Conservation (phyloP, 2,113 vertebrate species). For the Platanista minor region DNA sequence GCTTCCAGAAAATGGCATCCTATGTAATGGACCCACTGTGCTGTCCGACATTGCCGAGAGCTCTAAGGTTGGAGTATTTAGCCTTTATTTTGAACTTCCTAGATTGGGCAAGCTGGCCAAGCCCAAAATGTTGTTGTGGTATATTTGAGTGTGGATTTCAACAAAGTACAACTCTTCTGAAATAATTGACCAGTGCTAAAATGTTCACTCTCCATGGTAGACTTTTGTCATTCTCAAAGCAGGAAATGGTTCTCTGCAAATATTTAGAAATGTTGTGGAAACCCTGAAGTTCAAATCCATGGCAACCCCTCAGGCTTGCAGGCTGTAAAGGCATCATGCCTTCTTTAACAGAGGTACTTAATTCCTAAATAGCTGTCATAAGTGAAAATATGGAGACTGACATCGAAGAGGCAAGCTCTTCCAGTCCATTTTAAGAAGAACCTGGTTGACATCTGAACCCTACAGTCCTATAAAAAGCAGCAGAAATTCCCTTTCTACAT, state of each 20-base stretch:
- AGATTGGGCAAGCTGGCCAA: slow-evolving; percentile 24
- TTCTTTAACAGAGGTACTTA: slow-evolving; percentile 74
- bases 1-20: slow-evolving; percentile 30
- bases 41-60: neutral
- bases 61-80: rapidly evolving
- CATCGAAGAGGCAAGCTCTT: slow-evolving; percentile 54
- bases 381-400: slow-evolving; percentile 8
- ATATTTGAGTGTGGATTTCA: neutral
- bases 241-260: slow-evolving; percentile 78
- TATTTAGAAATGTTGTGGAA: slow-evolving; percentile 79
- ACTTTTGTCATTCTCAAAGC: slow-evolving; percentile 76
- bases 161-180: slow-evolving; percentile 28
- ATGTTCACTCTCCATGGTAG: slow-evolving; percentile 47
- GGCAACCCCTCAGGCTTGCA: slow-evolving; percentile 56
- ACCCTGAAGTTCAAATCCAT: slow-evolving; percentile 75
- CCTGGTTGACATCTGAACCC: slow-evolving; percentile 78
- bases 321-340: slow-evolving; percentile 68
- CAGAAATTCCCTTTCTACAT: slow-evolving; percentile 75
- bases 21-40: neutral
- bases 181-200: slow-evolving; percentile 50
- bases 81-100: slow-evolving; percentile 16
- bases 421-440: slow-evolving; percentile 66
- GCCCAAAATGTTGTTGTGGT: neutral
- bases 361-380: slow-evolving; percentile 75
- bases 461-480: slow-evolving; percentile 65